Conservation (phyloP, 2,888 invertebrate genomes). For the Lithophane ornitopus region DNA sequence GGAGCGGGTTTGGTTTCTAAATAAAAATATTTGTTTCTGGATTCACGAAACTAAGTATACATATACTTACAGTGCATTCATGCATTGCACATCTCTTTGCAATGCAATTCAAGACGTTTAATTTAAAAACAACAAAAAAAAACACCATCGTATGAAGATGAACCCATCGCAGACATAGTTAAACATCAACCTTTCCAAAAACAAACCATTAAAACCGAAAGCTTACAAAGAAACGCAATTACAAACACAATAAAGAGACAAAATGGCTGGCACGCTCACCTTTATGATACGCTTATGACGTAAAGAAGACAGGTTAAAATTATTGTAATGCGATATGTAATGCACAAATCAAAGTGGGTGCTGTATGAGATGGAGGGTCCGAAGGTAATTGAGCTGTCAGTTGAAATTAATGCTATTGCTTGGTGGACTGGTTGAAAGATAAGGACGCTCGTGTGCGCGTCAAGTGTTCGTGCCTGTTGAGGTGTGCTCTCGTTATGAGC, state of each 20-base stretch:
- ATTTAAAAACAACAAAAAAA: neutral
- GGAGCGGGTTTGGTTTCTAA: too few species aligned
- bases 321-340: conserved; percentile 73
- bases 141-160: neutral
- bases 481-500: conserved; percentile 60
- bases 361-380: conserved; percentile 59
- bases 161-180: conserved; percentile 48
- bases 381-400: conserved; percentile 87
- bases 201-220: conserved; percentile 42
- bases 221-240: conserved; percentile 73
- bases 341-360: conserved; percentile 74
- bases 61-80: neutral
- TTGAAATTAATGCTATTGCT: conserved; percentile 83
- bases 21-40: neutral
- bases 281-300: conserved; percentile 75
- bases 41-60: neutral
- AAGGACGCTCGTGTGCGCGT: conserved; percentile 69
- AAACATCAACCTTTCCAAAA: conserved; percentile 49
- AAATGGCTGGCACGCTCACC: conserved; percentile 65
- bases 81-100: neutral
- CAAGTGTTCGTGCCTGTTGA: conserved; percentile 77
- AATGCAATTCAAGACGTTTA: conserved; percentile 19
- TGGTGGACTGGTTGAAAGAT: conserved; percentile 66
- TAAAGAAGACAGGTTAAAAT: conserved; percentile 74
- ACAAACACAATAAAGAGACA: conserved; percentile 72